phyloP scores from a whole-genome alignment of 2,888 invertebrate genomes.

The Drosophila nigricruria region DNA sequence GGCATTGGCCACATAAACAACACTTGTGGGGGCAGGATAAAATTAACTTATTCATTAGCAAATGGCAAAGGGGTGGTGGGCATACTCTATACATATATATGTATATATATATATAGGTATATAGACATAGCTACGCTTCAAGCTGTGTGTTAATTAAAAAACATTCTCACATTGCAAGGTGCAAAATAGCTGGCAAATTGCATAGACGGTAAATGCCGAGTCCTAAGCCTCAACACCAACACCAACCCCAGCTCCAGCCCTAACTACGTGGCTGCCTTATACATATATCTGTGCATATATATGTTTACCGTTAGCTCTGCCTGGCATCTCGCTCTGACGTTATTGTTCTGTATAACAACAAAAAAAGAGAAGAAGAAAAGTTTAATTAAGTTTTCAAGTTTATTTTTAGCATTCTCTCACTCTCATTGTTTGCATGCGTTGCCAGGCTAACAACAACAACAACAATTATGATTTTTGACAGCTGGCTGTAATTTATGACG shows the following conservation, averaged over 20 bases:
- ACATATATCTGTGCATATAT: background rate
- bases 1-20: constrained; percentile 77
- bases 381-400: constrained; percentile 78
- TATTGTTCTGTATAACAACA: constrained; percentile 31
- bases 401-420: constrained; percentile 65
- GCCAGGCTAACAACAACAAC: constrained; percentile 43
- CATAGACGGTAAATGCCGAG: constrained; percentile 41
- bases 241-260: background rate
- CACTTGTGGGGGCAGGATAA: constrained; percentile 56
- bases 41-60: constrained; percentile 82
- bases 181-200: constrained; percentile 72
- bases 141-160: constrained; percentile 58
- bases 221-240: background rate
- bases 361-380: constrained; percentile 42
- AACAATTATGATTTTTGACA: constrained; percentile 65
- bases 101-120: constrained; percentile 1
- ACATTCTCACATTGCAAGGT: constrained; percentile 67
- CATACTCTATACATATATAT: constrained; percentile 32
- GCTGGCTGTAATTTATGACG: constrained; percentile 69
- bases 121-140: constrained; percentile 29
- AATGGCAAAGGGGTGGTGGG: constrained; percentile 76
- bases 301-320: constrained; percentile 12
- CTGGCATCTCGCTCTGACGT: constrained; percentile 12
- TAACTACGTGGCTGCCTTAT: background rate
- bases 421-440: constrained; percentile 67